Conservation (phyloP, 2,888 invertebrate genomes). For the Polymixis flavicincta region DNA sequence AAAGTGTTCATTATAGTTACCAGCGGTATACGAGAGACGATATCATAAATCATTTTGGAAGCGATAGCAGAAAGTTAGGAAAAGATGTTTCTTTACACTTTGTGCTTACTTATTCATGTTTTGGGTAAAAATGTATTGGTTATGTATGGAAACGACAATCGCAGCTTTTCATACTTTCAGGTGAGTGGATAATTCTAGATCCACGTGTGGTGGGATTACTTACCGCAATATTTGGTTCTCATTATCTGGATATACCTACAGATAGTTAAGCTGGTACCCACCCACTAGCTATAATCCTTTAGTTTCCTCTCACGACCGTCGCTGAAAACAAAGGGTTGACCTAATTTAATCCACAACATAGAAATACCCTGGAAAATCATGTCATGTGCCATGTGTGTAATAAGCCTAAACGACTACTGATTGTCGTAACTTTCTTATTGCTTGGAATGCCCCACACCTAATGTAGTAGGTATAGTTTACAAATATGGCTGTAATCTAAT, state of each 20-base stretch:
- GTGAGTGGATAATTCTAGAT: neutral
- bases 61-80: conserved; percentile 15
- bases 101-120: neutral
- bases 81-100: conserved; percentile 3
- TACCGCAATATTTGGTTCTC: neutral
- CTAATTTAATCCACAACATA: conserved; percentile 28
- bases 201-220: neutral
- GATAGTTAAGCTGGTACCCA: neutral
- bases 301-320: conserved; percentile 19
- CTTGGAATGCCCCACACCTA: neutral
- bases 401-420: neutral
- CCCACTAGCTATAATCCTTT: conserved; percentile 14
- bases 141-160: neutral
- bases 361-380: neutral
- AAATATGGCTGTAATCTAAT: neutral
- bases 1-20: conserved; percentile 34
- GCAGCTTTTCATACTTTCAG: neutral
- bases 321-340: conserved; percentile 41
- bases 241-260: conserved; percentile 6
- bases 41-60: conserved; percentile 20
- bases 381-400: conserved; percentile 1
- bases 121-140: neutral
- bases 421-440: neutral
- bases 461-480: no score
- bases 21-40: neutral